Percentiles rank a stretch among this genome's conserved stretches.
phyloP scores from a whole-genome alignment of 2,797 vertebrate genomes.

The Muscicapa striata region DNA sequence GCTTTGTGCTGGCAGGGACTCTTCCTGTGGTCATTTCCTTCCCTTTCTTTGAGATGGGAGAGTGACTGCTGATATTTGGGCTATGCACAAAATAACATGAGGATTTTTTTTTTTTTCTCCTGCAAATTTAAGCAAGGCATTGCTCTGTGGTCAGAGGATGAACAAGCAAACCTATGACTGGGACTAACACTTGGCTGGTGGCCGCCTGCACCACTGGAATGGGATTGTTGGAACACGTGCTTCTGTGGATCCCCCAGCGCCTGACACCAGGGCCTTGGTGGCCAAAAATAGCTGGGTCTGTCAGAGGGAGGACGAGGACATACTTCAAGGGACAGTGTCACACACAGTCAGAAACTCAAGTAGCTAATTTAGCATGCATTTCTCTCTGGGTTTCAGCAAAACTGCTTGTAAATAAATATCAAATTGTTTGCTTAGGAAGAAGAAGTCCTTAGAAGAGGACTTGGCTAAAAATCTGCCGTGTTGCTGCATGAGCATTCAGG shows the following conservation, averaged over 20 bases:
- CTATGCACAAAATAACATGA: not conserved
- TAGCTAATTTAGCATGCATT: not conserved
- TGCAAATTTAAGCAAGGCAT: not conserved
- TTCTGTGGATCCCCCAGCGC: accelerated
- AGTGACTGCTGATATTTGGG: not conserved
- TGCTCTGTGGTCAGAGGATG: not conserved
- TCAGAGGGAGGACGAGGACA: not conserved
- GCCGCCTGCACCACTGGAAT: accelerated
- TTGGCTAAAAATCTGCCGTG: not conserved
- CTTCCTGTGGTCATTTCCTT: not conserved
- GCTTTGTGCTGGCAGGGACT: not conserved
- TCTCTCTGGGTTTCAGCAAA: not conserved
- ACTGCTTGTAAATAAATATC: not conserved
- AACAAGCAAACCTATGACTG: not conserved
- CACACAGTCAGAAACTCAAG: not conserved
- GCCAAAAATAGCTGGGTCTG: constrained; percentile 22
- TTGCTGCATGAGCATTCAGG: not conserved
- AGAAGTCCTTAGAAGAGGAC: not conserved
- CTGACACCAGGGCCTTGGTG: accelerated
- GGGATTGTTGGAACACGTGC: not conserved
- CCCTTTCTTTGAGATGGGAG: not conserved
- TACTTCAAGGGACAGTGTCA: not conserved
- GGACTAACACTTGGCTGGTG: not conserved
- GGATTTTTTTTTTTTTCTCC: not conserved
- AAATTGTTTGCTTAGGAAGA: not conserved